Evolutionary conservation across 2,888 invertebrate genomes (phyloP).

Genomic region (Melinaea marsaeus): DNA sequence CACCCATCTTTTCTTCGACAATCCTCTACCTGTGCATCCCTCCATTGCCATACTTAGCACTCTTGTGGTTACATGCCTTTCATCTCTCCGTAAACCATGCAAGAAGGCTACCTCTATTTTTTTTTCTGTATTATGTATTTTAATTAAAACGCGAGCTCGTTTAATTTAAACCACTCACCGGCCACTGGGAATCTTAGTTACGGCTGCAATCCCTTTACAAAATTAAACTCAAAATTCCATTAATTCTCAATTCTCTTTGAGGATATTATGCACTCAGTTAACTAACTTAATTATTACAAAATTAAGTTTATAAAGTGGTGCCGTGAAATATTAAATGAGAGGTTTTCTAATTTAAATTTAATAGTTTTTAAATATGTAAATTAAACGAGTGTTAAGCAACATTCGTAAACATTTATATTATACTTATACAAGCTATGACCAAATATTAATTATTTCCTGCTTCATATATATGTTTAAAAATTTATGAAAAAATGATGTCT

Average conservation of each 20-base stretch:
- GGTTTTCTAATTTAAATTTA: constrained; percentile 1
- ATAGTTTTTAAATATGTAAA: not conserved
- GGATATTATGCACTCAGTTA: constrained; percentile 6
- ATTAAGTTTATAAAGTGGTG: not conserved
- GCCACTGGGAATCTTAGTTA: constrained; percentile 7
- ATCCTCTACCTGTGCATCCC: too few species aligned
- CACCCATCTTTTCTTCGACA: too few species aligned
- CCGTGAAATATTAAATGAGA: not conserved
- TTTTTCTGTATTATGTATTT: not conserved
- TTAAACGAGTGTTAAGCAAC: not conserved
- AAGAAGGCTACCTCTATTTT: too few species aligned
- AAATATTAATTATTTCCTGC: too few species aligned
- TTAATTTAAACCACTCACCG: constrained; percentile 3
- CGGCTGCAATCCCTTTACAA: constrained; percentile 8
- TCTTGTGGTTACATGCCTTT: not conserved
- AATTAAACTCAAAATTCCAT: constrained; percentile 8
- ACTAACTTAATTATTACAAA: constrained; percentile 3
- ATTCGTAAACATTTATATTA: not conserved
- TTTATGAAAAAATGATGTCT: too few species aligned
- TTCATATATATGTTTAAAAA: too few species aligned
- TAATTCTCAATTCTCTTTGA: constrained; percentile 8
- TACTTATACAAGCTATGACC: not conserved
- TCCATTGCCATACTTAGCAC: too few species aligned
- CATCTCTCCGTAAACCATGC: not conserved
- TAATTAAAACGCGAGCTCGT: not conserved